phyloP scores from a whole-genome alignment of 2,888 invertebrate genomes.

The Nephrotoma guestfalica region DNA sequence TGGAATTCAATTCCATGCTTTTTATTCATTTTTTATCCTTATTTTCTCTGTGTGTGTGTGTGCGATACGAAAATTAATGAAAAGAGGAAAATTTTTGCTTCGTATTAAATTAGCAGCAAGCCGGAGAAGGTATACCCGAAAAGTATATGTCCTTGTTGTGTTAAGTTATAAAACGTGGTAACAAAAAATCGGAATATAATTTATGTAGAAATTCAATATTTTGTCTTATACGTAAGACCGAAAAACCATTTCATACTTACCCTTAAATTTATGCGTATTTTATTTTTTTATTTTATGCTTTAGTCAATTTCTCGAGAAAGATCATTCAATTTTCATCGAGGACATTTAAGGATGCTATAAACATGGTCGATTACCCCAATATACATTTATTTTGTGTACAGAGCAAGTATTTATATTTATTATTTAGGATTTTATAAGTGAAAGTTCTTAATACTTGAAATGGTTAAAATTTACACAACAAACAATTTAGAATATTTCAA shows the following conservation, averaged over 20 bases:
- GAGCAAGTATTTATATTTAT: neutral
- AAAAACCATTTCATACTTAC: neutral
- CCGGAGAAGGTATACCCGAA: neutral
- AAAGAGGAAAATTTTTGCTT: neutral
- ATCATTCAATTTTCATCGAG: neutral
- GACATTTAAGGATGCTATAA: neutral
- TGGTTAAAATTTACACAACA: neutral
- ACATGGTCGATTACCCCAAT: neutral
- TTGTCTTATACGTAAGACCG: neutral
- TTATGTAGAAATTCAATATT: neutral
- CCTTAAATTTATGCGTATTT: neutral
- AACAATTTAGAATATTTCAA: neutral
- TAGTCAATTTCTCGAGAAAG: neutral
- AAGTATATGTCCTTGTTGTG: neutral
- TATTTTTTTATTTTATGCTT: neutral
- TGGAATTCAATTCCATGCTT: constrained; percentile 1
- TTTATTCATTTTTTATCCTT: neutral
- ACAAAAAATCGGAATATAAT: neutral
- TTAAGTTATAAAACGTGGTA: neutral
- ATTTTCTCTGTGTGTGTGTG: neutral
- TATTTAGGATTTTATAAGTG: neutral
- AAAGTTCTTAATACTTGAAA: neutral
- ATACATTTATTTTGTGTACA: neutral
- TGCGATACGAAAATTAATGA: neutral
- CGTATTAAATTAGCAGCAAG: neutral